These are phyloP conservation scores for Phaenicophaeus curvirostris DNA, from an alignment of 2,797 vertebrate genomes.

Conservation along the genomic window DNA sequence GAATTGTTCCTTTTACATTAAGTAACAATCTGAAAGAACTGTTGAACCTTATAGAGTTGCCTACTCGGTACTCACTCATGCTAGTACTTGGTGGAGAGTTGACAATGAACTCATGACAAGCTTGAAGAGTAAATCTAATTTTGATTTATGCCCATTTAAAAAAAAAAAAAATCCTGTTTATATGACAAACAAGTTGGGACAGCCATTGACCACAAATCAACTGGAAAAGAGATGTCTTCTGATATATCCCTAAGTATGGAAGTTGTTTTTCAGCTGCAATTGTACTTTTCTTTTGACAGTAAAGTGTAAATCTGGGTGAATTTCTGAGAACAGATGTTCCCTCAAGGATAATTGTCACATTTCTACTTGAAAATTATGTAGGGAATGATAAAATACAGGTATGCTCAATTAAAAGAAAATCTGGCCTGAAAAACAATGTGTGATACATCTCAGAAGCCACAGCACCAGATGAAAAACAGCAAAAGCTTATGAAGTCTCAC, in stretches of 20 bases:
- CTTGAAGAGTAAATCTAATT: not conserved
- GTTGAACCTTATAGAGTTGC: not conserved
- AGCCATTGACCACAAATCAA: not conserved
- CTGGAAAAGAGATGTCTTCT: not conserved
- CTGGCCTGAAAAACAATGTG: not conserved
- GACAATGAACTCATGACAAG: not conserved
- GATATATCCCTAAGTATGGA: not conserved
- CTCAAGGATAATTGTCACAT: not conserved
- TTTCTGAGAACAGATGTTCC: conserved; percentile 7
- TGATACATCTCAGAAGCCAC: not conserved
- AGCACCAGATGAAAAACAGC: not conserved
- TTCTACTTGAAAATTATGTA: not conserved
- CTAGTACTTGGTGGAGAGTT: not conserved
- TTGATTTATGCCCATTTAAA: not conserved
- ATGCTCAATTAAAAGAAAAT: not conserved
- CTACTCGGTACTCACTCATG: not conserved
- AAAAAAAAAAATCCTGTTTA: too few species aligned
- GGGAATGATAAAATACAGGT: not conserved
- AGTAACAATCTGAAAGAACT: not conserved
- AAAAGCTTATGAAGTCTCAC: not conserved
- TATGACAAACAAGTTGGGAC: not conserved
- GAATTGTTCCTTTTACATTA: not conserved
- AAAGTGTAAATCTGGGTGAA: conserved; percentile 8
- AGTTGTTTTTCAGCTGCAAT: not conserved
- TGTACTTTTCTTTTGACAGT: not conserved